phyloP scores from a whole-genome alignment of 2,888 invertebrate species.

The Netelia inedita region DNA sequence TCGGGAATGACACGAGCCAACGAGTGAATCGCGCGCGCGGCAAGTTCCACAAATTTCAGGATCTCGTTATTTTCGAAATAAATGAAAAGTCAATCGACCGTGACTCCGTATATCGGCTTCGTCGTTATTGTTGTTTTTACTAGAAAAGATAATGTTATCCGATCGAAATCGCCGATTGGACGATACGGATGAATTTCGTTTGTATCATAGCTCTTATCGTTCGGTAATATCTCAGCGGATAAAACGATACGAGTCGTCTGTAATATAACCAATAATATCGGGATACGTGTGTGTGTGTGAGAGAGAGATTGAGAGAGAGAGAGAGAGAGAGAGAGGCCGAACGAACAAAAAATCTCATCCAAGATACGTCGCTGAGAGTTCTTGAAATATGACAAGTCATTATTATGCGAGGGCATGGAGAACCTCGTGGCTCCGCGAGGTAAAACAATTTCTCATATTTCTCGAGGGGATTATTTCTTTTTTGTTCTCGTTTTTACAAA shows the following conservation, averaged over 20 bases:
- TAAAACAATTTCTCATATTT: slow-evolving; percentile 1
- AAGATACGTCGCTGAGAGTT: slow-evolving; percentile 16
- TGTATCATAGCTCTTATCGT: no score
- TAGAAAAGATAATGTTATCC: no score
- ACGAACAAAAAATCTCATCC: slow-evolving; percentile 4
- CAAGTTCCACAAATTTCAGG: not conserved
- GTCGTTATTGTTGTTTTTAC: no score
- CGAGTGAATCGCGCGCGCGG: slow-evolving; percentile 67
- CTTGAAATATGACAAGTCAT: slow-evolving; percentile 45
- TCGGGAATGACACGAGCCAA: slow-evolving; percentile 76
- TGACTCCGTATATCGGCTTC: no score
- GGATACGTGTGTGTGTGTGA: no score
- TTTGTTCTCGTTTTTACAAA: not conserved
- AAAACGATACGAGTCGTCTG: no score
- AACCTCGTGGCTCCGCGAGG: slow-evolving; percentile 32
- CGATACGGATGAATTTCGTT: no score
- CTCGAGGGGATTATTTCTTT: not conserved
- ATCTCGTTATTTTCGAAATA: slow-evolving; percentile 19
- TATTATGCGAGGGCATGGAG: slow-evolving; percentile 50
- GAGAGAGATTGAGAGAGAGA: not conserved
- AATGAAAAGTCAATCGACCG: not conserved
- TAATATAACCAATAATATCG: no score
- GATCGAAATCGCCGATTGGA: no score
- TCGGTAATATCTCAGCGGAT: no score
- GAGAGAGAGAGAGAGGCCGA: not conserved